Conservation (phyloP, 2,888 invertebrate genomes). For the Athripsodes cinereus region DNA sequence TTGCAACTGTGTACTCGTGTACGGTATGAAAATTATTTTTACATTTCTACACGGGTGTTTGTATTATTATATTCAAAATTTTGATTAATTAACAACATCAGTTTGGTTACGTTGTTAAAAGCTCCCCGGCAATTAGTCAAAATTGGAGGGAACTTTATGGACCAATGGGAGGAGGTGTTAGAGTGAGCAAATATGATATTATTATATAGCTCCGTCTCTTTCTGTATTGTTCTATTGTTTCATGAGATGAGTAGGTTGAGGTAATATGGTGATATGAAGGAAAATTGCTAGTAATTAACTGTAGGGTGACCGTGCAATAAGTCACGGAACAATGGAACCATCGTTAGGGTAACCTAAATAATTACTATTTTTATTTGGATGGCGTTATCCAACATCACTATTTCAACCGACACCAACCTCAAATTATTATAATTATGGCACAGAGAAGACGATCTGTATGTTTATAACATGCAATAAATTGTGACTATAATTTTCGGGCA, state of each 20-base stretch:
- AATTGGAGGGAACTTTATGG: slow-evolving; percentile 10
- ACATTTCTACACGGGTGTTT: neutral
- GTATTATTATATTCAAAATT: neutral
- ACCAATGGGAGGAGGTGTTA: slow-evolving; percentile 6
- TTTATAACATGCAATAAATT: no score
- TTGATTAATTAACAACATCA: neutral
- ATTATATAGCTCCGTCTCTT: neutral
- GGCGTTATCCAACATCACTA: no score
- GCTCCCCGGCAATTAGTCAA: slow-evolving; percentile 7
- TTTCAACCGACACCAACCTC: no score
- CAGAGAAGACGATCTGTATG: no score
- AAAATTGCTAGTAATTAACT: neutral
- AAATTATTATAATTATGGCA: no score
- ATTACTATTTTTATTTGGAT: no score
- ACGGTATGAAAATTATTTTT: neutral
- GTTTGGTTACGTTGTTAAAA: neutral
- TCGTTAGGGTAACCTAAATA: no score
- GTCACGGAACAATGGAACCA: no score
- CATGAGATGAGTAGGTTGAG: neutral
- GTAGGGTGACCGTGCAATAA: neutral
- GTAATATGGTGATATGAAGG: neutral
- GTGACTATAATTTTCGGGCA: no score
- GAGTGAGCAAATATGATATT: neutral
- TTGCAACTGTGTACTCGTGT: neutral
- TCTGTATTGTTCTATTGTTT: neutral